Base-by-base conservation (phyloP, 2,797 vertebrate species). In the Cossypha niveicapilla region DNA sequence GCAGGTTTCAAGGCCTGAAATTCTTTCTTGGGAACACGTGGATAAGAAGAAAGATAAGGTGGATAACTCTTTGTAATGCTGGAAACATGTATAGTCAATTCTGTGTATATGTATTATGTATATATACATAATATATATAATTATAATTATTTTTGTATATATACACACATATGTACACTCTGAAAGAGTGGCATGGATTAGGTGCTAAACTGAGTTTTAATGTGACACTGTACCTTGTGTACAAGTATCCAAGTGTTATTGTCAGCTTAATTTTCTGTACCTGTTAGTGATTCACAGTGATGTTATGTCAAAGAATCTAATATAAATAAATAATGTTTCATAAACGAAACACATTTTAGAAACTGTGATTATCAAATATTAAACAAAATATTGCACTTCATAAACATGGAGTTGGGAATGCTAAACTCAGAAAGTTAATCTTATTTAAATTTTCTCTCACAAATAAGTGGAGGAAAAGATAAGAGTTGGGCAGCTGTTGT, bases 91-190 rank as follows among this genome's bases (percentile, higher is more conserved):
- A 14, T 10, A 23, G 6, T 13, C 32, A 63, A 62, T 10, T 45
- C 18, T 42, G 19, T 41, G 15, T 35, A 3, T 47, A 13, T 25
- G 5, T 53, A 9, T 39, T 65, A 5, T 25, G 23, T 27, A 7
- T 4, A 21, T 24, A 9, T n/a, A 17, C 13, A 37, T 37, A 37
- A 37, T 37, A 61, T 8, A 35, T n/a, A 37, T 42, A 50, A 19
- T 50, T 25, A 21, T 35, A n/a, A 44, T 37, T 56, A 6, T 60
- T 70, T 63, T 10, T 67, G 41, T 42, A 42, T 25, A 9, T 60
- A 6, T 17, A 23, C 19, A 7, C 2, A 37, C 2, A 7, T 2
- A 30, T 1, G 1, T 14, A 22, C 2, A 9, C 9, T 30, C 44
- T 73, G 27, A 37, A 10, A 65, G 18, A 68, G 5, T 50, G 50